phyloP scores from a whole-genome alignment of 2,113 vertebrate species.

The Tragelaphus buxtoni region DNA sequence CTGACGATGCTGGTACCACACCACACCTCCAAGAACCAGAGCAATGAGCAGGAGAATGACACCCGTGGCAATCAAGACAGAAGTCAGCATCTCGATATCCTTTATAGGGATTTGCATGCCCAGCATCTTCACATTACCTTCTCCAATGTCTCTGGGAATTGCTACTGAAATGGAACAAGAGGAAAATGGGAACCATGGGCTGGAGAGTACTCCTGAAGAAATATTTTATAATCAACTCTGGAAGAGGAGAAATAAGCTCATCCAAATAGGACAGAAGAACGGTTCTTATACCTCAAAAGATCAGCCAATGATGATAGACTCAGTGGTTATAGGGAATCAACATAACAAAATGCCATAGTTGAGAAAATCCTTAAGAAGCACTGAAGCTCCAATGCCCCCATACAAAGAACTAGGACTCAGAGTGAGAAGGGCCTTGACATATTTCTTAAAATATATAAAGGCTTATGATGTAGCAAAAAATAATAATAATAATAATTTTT shows the following conservation, averaged over 20 bases:
- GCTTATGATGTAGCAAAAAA: background rate
- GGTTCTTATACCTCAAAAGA: background rate
- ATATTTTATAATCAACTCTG: background rate
- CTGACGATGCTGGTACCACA: constrained; percentile 74
- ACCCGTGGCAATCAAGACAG: constrained; percentile 59
- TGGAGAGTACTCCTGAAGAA: background rate
- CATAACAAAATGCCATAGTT: background rate
- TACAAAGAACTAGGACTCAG: background rate
- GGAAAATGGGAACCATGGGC: background rate
- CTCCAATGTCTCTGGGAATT: background rate
- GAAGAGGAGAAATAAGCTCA: background rate
- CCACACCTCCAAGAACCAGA: constrained; percentile 66
- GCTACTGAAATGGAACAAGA: constrained; percentile 58
- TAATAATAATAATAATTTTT: no score
- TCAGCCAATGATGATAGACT: background rate
- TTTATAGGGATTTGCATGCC: constrained; percentile 67
- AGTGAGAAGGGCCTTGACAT: background rate
- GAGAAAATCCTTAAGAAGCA: background rate
- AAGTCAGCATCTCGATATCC: constrained; percentile 66
- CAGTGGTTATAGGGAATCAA: background rate
- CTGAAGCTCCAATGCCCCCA: background rate
- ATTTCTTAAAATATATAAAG: background rate
- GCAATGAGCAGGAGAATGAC: constrained; percentile 66
- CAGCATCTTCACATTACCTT: constrained; percentile 69
- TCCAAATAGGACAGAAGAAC: background rate